phyloP scores from a whole-genome alignment of 1,140 invertebrate genomes.

The Atta cephalotes region DNA sequence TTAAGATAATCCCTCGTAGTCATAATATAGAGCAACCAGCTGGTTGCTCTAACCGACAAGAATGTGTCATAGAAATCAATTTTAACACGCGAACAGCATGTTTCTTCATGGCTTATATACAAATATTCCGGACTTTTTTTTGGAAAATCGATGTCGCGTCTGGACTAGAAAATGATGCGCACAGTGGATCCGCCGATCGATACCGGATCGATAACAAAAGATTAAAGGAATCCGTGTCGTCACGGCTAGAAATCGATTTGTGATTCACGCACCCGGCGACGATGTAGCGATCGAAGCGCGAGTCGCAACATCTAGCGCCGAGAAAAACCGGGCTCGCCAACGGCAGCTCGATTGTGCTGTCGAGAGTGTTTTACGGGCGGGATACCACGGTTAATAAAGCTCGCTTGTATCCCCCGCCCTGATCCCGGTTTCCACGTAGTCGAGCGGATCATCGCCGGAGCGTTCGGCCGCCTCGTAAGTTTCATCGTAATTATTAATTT shows the following conservation, averaged over 20 bases:
- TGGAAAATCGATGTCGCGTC: not conserved
- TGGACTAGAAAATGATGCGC: not conserved
- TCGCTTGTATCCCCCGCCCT: conserved; percentile 1
- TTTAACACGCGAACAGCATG: conserved; percentile 18
- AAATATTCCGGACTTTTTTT: conserved; percentile 30
- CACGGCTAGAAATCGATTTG: conserved; percentile 80
- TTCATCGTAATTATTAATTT: conserved; percentile 83
- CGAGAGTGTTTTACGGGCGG: conserved; percentile 77
- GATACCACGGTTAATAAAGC: conserved; percentile 72
- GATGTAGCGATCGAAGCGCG: conserved; percentile 28
- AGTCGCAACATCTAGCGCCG: conserved; percentile 5
- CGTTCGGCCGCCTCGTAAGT: conserved; percentile 68
- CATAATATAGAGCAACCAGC: not conserved
- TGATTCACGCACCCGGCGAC: conserved; percentile 66
- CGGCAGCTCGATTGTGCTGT: conserved; percentile 79
- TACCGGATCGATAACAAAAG: conserved; percentile 67
- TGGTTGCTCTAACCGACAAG: not conserved
- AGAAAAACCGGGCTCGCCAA: conserved; percentile 70
- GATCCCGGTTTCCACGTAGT: conserved; percentile 47
- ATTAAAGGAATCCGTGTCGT: conserved; percentile 75
- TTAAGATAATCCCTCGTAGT: conserved; percentile 9
- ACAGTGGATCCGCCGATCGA: conserved; percentile 21
- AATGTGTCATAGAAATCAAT: conserved; percentile 36
- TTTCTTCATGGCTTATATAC: not conserved
- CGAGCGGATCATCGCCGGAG: conserved; percentile 62